Percentiles rank a stretch among this genome's conserved stretches.
phyloP scores from a whole-genome alignment of 2,113 vertebrate species.

The Dromiciops gliroides region DNA sequence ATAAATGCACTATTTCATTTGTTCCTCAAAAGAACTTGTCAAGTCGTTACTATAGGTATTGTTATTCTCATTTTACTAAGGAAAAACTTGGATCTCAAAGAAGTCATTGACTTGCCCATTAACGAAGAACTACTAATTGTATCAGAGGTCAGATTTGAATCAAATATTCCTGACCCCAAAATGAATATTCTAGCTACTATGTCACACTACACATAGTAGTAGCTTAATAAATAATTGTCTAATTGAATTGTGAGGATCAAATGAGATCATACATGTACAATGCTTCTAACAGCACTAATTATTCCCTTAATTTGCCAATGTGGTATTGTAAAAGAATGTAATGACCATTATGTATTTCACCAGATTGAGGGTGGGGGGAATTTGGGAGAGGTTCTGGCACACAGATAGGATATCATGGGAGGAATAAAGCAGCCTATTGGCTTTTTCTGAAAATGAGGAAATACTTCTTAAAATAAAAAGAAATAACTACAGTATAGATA shows the following conservation, averaged over 20 bases:
- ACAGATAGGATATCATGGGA: neutral
- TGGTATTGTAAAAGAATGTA: neutral
- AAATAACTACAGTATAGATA: neutral
- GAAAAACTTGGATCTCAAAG: neutral
- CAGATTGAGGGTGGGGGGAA: neutral
- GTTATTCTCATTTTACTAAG: neutral
- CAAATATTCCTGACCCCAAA: neutral
- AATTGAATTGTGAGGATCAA: neutral
- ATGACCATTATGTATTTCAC: too few relatives aligned
- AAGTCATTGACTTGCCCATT: neutral
- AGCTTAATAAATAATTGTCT: neutral
- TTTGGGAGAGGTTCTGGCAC: neutral
- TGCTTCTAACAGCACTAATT: neutral
- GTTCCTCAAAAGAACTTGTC: neutral
- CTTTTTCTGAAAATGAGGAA: slow-evolving; percentile 1
- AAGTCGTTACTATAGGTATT: neutral
- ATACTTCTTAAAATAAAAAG: slow-evolving; percentile 3
- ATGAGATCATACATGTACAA: neutral
- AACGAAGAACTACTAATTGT: neutral
- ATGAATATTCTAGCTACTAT: neutral
- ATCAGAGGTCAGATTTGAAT: neutral
- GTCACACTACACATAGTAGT: neutral
- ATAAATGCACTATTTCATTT: neutral
- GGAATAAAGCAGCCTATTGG: neutral
- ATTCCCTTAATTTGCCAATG: neutral